These are phyloP conservation scores for Noctua pronuba DNA, from an alignment of 2,888 invertebrate species.

Conservation along the genomic window DNA sequence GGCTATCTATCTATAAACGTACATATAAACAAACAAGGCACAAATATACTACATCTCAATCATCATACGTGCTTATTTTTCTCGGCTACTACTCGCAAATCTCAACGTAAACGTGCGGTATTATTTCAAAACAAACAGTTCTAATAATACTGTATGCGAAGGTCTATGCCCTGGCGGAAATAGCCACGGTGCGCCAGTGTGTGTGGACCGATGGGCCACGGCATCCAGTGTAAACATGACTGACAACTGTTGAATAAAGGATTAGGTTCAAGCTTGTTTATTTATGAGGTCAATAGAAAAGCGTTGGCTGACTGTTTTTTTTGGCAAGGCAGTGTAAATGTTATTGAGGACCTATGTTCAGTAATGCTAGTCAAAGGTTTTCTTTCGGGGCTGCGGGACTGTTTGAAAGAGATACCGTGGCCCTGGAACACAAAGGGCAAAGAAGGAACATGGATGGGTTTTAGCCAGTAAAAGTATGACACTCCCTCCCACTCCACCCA, in stretches of 20 bases:
- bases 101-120: slow-evolving; percentile 35
- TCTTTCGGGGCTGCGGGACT: too few relatives aligned
- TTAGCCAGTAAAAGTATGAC: too few relatives aligned
- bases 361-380: neutral
- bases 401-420: too few relatives aligned
- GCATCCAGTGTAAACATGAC: slow-evolving; percentile 51
- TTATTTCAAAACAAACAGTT: slow-evolving; percentile 49
- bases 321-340: neutral
- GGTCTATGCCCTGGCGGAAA: slow-evolving; percentile 61
- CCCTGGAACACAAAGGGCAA: too few relatives aligned
- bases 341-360: too few relatives aligned
- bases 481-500: too few relatives aligned
- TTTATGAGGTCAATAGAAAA: slow-evolving; percentile 31
- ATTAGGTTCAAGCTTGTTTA: slow-evolving; percentile 35
- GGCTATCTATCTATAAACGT: slow-evolving; percentile 2
- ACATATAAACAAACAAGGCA: slow-evolving; percentile 18
- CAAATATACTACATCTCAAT: slow-evolving; percentile 45
- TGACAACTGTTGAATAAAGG: slow-evolving; percentile 54
- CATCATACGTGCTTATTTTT: slow-evolving; percentile 26
- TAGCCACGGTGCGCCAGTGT: slow-evolving; percentile 47
- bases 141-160: slow-evolving; percentile 53
- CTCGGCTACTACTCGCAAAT: slow-evolving; percentile 46
- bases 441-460: too few relatives aligned
- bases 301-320: neutral
- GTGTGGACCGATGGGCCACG: slow-evolving; percentile 38